These are phyloP conservation scores for Psix sp. DNA, from an alignment of 1,140 invertebrate genomes.

Conservation along the genomic window DNA sequence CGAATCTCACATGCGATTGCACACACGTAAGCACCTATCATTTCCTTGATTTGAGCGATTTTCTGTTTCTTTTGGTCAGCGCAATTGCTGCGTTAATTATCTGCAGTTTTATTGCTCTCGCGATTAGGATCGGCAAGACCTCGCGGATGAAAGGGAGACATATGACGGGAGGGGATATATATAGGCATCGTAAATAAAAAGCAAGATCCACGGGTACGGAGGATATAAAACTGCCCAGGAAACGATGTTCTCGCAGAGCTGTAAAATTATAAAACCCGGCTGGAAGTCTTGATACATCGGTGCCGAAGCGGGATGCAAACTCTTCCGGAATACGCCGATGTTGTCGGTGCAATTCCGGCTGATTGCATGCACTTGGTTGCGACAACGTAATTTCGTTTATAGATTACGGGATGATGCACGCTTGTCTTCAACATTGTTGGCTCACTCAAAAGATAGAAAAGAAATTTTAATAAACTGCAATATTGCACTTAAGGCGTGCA, in stretches of 20 bases:
- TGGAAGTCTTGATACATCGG: conserved; percentile 58
- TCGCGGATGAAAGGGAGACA: conserved; percentile 19
- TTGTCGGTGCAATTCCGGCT: conserved; percentile 46
- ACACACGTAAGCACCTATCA: conserved; percentile 19
- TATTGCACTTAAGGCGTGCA: conserved; percentile 44
- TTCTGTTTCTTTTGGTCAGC: conserved; percentile 22
- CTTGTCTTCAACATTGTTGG: conserved; percentile 9
- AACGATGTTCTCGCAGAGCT: conserved; percentile 46
- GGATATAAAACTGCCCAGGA: conserved; percentile 23
- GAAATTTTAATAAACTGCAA: conserved; percentile 44
- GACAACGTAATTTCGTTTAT: no score
- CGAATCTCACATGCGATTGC: conserved; percentile 16
- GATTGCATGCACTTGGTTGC: no score
- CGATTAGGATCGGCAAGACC: conserved; percentile 69
- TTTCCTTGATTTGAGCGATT: conserved; percentile 30
- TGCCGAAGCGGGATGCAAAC: conserved; percentile 63
- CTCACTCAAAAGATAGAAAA: not conserved
- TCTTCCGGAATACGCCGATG: conserved; percentile 16
- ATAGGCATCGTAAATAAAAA: conserved; percentile 65
- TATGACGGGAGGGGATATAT: conserved; percentile 32
- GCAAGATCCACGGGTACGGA: conserved; percentile 14
- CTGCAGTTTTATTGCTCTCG: conserved; percentile 68
- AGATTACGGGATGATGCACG: no score
- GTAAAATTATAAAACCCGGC: conserved; percentile 69
- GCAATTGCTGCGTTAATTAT: conserved; percentile 70